Conservation (phyloP, 1,140 invertebrate species). For the Diuraphis noxia region DNA sequence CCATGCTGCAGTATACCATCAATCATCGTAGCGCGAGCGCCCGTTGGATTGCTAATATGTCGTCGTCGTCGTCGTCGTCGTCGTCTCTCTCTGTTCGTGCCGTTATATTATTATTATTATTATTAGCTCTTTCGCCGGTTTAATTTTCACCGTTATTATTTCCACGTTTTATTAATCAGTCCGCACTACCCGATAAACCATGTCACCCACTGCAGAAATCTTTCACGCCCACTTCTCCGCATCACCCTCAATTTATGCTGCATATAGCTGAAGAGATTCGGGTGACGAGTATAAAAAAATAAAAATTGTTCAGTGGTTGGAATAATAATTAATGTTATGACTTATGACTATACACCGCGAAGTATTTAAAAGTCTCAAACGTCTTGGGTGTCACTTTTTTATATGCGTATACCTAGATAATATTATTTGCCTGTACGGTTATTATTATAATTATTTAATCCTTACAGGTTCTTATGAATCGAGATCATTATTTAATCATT, state of each 20-base stretch:
- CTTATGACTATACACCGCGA: neutral
- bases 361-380: neutral
- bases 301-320: neutral
- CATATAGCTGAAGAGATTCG: neutral
- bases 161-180: slow-evolving; percentile 38
- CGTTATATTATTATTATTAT: neutral
- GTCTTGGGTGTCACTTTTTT: neutral
- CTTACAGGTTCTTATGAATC: neutral
- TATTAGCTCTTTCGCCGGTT: slow-evolving; percentile 24
- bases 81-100: neutral
- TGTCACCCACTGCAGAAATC: neutral
- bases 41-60: slow-evolving; percentile 24
- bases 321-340: too few species aligned
- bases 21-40: neutral
- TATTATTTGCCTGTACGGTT: neutral
- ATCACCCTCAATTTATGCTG: neutral
- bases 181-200: neutral
- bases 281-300: neutral
- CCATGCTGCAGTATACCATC: neutral
- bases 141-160: slow-evolving; percentile 32
- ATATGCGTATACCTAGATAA: neutral
- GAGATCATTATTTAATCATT: neutral
- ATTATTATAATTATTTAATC: neutral
- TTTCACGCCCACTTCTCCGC: neutral
- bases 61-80: neutral